A percentile compares a stretch with the other conserved stretches of the same genome.
These are phyloP conservation scores for Myotis yumanensis DNA, from an alignment of 2,113 vertebrate genomes.

Conservation along the genomic window DNA sequence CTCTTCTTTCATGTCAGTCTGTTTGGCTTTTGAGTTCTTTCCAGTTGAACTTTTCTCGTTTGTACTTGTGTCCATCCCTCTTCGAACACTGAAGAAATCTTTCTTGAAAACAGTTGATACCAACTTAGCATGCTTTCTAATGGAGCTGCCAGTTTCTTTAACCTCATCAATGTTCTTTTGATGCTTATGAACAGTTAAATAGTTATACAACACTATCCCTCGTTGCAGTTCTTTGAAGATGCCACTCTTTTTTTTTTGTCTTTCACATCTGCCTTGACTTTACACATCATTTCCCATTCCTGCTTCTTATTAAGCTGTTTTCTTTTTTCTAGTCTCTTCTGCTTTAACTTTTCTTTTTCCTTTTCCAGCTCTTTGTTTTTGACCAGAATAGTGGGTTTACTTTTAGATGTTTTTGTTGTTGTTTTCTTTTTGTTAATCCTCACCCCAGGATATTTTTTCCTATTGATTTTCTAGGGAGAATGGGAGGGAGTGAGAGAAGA, in stretches of 20 bases:
- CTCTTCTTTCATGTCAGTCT: neutral
- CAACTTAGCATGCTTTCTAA: conserved; percentile 92
- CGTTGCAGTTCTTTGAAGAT: neutral
- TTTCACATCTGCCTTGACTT: neutral
- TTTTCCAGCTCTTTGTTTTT: conserved; percentile 91
- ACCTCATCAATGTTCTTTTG: conserved; percentile 90
- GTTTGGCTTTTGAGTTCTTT: conserved; percentile 70
- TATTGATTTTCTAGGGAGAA: too few relatives aligned
- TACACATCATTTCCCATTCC: neutral
- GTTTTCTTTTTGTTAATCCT: too few relatives aligned
- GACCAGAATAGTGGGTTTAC: conserved; percentile 87
- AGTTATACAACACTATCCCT: conserved; percentile 93
- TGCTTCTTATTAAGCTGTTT: conserved; percentile 77
- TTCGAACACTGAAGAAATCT: conserved; percentile 93
- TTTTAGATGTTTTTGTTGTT: conserved; percentile 73
- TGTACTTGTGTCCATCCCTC: conserved; percentile 81
- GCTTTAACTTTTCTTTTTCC: conserved; percentile 84
- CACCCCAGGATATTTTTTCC: conserved; percentile 78
- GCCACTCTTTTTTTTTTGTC: neutral
- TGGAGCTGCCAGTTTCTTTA: conserved; percentile 89
- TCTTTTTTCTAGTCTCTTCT: conserved; percentile 87
- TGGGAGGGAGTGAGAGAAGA: too few relatives aligned
- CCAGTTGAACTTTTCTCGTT: conserved; percentile 54
- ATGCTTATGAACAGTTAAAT: conserved; percentile 94
- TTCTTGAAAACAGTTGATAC: conserved; percentile 92